A percentile compares a stretch with the other conserved stretches of the same genome.
Conservation (phyloP, 2,113 vertebrate species). For the Heterocephalus glaber region DNA sequence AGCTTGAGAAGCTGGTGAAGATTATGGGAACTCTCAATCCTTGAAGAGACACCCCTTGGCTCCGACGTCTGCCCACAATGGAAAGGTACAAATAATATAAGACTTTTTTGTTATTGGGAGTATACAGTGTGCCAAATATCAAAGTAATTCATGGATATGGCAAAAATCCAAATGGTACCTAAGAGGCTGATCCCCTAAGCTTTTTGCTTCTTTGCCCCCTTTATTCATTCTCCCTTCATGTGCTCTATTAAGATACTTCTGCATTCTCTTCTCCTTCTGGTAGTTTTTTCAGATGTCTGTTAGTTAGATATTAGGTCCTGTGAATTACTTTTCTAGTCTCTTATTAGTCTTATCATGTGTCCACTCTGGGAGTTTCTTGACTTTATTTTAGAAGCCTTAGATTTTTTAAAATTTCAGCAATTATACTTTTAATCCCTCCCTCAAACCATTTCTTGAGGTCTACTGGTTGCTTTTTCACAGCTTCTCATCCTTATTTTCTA, state of each 20-base stretch:
- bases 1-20: not conserved
- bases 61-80: not conserved
- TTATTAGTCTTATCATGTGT: not conserved
- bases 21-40: not conserved
- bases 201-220: not conserved
- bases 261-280: not conserved
- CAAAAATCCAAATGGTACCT: not conserved
- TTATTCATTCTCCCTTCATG: not conserved
- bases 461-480: not conserved
- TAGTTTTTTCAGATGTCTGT: not conserved
- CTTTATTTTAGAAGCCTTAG: slow-evolving; percentile 39
- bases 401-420: slow-evolving; percentile 43
- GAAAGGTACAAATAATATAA: not conserved
- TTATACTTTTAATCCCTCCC: not conserved
- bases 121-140: not conserved
- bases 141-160: not conserved
- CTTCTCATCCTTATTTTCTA: not conserved
- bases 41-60: not conserved
- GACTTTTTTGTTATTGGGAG: not conserved
- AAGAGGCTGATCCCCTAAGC: not conserved
- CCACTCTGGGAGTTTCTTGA: not conserved
- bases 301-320: not conserved
- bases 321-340: not conserved
- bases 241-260: not conserved
- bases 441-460: not conserved